Evolutionary conservation across 2,113 vertebrate species (phyloP).

Genomic region (Hystrix brachyura): DNA sequence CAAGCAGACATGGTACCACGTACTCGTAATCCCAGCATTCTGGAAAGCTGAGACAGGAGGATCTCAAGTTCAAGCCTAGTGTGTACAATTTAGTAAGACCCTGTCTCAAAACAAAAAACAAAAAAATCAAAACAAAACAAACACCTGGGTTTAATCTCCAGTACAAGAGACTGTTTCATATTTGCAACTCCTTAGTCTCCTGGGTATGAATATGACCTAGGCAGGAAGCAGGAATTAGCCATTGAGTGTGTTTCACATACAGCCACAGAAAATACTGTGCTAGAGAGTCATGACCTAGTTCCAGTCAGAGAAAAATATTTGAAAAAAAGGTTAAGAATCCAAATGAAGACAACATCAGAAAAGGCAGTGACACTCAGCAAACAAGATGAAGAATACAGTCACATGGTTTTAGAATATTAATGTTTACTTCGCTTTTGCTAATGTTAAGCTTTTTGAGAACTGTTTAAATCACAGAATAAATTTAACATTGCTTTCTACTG

Average conservation of each 20-base stretch:
- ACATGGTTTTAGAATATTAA: neutral
- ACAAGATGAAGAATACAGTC: neutral
- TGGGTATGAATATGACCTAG: neutral
- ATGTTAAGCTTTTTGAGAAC: neutral
- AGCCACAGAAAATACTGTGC: conserved; percentile 10
- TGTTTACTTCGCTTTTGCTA: conserved; percentile 47
- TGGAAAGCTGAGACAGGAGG: neutral
- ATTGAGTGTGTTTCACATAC: conserved; percentile 15
- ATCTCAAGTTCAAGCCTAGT: neutral
- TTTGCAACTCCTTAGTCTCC: conserved; percentile 10
- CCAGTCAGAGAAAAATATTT: conserved; percentile 56
- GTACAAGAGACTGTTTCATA: neutral
- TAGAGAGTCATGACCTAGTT: conserved; percentile 14
- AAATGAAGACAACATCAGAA: neutral
- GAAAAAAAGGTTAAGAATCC: neutral
- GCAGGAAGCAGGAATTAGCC: conserved; percentile 27
- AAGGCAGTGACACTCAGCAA: neutral
- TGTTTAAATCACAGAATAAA: conserved; percentile 42
- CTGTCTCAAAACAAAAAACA: neutral
- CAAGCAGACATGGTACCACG: neutral
- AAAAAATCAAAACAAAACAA: neutral
- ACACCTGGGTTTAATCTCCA: neutral
- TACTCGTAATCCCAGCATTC: neutral
- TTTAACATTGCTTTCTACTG: conserved; percentile 50
- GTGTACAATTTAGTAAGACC: neutral